Evolutionary conservation across 30 jellyfish, hydroid and myxozoan genomes (phyloP).

Genomic region (Turritopsis rubra): DNA sequence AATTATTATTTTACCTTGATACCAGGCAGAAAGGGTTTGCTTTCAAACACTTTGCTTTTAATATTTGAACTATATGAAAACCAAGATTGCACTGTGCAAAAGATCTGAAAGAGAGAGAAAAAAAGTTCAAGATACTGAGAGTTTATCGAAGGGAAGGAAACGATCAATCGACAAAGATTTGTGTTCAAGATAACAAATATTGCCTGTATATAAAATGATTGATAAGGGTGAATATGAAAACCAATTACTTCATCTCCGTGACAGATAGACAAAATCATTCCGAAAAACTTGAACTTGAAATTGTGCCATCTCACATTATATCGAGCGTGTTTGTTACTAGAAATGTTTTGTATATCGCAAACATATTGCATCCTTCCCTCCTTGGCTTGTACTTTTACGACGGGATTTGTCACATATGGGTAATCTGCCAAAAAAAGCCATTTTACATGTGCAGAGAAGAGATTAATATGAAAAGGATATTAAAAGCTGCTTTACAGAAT

Average conservation of each 20-base stretch:
- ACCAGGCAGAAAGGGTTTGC: not conserved
- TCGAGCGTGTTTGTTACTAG: not conserved
- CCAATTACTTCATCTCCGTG: not conserved
- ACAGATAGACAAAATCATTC: not conserved
- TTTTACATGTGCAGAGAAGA: not conserved
- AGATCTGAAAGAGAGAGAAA: not conserved
- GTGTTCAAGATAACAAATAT: too few species aligned
- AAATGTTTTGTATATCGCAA: not conserved
- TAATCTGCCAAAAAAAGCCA: not conserved
- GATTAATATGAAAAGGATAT: too few species aligned
- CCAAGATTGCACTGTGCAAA: constrained; percentile 5
- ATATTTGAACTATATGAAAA: not conserved
- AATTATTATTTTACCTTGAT: constrained; percentile 1
- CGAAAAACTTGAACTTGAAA: not conserved
- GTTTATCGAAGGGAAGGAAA: too few species aligned
- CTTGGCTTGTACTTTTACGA: not conserved
- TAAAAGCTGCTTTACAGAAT: too few species aligned
- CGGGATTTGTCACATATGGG: not conserved
- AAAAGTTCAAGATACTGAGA: not conserved
- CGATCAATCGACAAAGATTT: too few species aligned
- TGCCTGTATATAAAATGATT: too few species aligned
- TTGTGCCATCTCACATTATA: not conserved
- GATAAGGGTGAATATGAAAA: too few species aligned
- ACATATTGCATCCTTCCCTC: not conserved
- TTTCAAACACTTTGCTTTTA: not conserved